Percentiles rank a stretch among this genome's conserved stretches.
phyloP scores from a whole-genome alignment of 2,888 invertebrate species.

The Nomada flava region DNA sequence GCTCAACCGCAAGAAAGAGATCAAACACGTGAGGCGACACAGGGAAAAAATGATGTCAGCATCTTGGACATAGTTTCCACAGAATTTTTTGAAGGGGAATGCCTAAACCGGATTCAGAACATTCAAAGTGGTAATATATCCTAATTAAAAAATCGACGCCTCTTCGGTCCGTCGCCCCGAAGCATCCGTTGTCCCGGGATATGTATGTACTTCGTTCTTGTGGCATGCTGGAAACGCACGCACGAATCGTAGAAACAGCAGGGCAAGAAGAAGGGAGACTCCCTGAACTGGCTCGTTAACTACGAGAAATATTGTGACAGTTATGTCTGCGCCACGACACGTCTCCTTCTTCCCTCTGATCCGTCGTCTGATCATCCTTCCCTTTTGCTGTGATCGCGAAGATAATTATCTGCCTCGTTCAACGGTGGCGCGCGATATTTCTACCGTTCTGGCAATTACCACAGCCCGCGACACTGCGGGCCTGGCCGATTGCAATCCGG shows the following conservation, averaged over 20 bases:
- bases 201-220: slow-evolving; percentile 40
- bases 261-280: slow-evolving; percentile 59
- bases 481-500: slow-evolving; percentile 19
- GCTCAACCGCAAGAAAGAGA: not conserved
- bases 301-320: slow-evolving; percentile 83
- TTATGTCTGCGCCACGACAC: slow-evolving; percentile 80
- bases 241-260: slow-evolving; percentile 48
- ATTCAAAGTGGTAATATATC: slow-evolving; percentile 62
- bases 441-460: slow-evolving; percentile 67
- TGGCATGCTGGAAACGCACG: slow-evolving; percentile 61
- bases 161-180: slow-evolving; percentile 78
- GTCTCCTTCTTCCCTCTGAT: slow-evolving; percentile 79
- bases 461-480: slow-evolving; percentile 30
- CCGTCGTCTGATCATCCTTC: slow-evolving; percentile 75
- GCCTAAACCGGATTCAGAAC: slow-evolving; percentile 49
- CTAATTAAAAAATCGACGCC: slow-evolving; percentile 83
- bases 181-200: slow-evolving; percentile 66
- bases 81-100: slow-evolving; percentile 33
- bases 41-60: slow-evolving; percentile 33
- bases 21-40: slow-evolving; percentile 29
- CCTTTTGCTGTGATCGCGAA: slow-evolving; percentile 65
- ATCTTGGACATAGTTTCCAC: slow-evolving; percentile 16
- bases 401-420: slow-evolving; percentile 76
- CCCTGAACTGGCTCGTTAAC: slow-evolving; percentile 81
- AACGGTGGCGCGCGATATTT: slow-evolving; percentile 64